Evolutionary conservation across 2,888 invertebrate species (phyloP).

Genomic region (Yponomeuta cagnagella): DNA sequence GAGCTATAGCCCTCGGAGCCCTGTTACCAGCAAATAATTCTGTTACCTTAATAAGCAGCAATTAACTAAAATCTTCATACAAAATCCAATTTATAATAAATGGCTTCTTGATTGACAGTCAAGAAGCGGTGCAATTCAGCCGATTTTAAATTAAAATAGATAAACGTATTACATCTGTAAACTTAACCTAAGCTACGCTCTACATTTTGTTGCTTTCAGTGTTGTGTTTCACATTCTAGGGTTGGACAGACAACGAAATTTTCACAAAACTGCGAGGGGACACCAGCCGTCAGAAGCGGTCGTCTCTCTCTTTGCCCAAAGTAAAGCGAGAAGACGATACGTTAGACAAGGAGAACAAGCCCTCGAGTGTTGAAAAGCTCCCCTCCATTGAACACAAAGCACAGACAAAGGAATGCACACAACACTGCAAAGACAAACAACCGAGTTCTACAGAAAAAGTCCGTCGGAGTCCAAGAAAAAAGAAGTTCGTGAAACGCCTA

Average conservation of each 20-base stretch:
- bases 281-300: conserved; percentile 41
- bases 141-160: too few species aligned
- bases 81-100: too few species aligned
- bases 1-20: too few species aligned
- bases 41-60: too few species aligned
- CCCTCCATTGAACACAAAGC: conserved; percentile 41
- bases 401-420: neutral
- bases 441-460: neutral
- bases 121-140: too few species aligned
- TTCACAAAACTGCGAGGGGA: conserved; percentile 54
- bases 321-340: conserved; percentile 67
- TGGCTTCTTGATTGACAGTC: too few species aligned
- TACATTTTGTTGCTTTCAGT: too few species aligned
- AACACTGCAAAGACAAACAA: neutral
- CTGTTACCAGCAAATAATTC: too few species aligned
- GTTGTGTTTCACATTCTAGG: conserved; percentile 33
- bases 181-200: too few species aligned
- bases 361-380: conserved; percentile 42
- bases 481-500: conserved; percentile 49
- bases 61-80: too few species aligned
- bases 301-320: conserved; percentile 69
- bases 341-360: conserved; percentile 44
- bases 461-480: conserved; percentile 31
- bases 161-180: too few species aligned
- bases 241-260: conserved; percentile 66